phyloP scores from a whole-genome alignment of 2,888 invertebrate genomes.

The Crioceris asparagi region DNA sequence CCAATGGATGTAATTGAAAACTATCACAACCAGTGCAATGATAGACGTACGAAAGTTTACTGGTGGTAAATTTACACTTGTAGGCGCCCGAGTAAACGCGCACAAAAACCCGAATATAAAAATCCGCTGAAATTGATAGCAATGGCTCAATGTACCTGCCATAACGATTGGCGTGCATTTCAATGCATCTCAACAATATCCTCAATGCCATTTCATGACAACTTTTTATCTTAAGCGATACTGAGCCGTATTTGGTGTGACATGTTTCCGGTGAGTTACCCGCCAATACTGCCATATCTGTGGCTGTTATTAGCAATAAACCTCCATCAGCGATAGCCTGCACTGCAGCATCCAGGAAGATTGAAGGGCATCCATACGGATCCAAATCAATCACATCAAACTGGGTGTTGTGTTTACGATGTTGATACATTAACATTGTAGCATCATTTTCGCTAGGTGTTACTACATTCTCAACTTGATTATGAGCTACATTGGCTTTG shows the following conservation, averaged over 20 bases:
- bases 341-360: conserved; percentile 84
- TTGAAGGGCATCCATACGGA: conserved; percentile 92
- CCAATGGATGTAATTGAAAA: conserved; percentile 65
- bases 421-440: conserved; percentile 73
- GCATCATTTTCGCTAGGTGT: conserved; percentile 78
- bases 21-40: conserved; percentile 87
- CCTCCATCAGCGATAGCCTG: conserved; percentile 75
- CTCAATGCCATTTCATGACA: conserved; percentile 97
- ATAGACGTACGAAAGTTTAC: conserved; percentile 79
- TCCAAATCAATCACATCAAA: conserved; percentile 93
- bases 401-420: conserved; percentile 54
- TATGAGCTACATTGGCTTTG: conserved; percentile 63
- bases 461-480: conserved; percentile 64
- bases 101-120: conserved; percentile 92
- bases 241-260: conserved; percentile 81
- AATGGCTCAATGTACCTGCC: conserved; percentile 86
- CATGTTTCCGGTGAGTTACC: conserved; percentile 95
- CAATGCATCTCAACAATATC: conserved; percentile 82
- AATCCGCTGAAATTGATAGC: conserved; percentile 87
- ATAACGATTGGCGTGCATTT: conserved; percentile 86
- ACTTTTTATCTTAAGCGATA: conserved; percentile 72
- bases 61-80: conserved; percentile 77
- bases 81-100: conserved; percentile 67
- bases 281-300: conserved; percentile 92
- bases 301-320: conserved; percentile 87